Base-by-base conservation (phyloP, 2,113 vertebrate genomes). In the Pterocles orientalis region DNA sequence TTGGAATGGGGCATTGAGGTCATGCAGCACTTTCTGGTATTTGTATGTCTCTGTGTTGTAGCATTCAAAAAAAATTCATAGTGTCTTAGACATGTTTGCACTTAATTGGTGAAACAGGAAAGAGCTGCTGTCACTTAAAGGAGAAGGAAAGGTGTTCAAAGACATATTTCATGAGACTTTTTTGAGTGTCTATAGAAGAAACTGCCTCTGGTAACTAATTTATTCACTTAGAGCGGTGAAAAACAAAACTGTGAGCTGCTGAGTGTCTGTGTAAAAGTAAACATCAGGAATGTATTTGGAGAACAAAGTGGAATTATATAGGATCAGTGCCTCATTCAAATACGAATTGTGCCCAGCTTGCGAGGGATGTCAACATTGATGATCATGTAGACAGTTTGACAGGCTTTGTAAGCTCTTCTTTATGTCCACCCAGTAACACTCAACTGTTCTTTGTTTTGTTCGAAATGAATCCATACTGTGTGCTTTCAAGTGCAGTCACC, bases 1-100 rank as follows among this genome's bases (percentile, higher is more conserved):
- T 1, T 43, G 36, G 14, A 53, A 61, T 12, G 18, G 50, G 19
- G 2, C 4, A 2, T 36, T 1, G 3, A 60, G 83, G 28, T 34
- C 7, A 3, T 6, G n/a, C 19, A 66, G 28, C 17, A 24, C 20
- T 71, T 78, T 31, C 25, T 75, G 47, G 12, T 73, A 17, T 41
- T 54, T 57, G 12, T 45, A 12, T 60, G n/a, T 80, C 12, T 79
- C 36, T 64, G 14, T 39, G 33, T 36, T 58, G 21, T 28, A 26
- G n/a, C 28, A 71, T 66, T 87, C 31, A 58, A 43, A 18, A 7
- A 33, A 18, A 28, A 41, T 14, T 83, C 23, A 10, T 15, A 34
- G 31, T 25, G 24, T 50, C 23, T 33, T 77, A 39, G n/a, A 43
- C 0, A 0, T 26, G 14, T n/a, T 54, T 82, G 18, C 20, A 18